Evolutionary conservation across 2,113 vertebrate species (phyloP), one percentile per base, ranked within the genome.

Genomic region (Elephas maximus): DNA sequence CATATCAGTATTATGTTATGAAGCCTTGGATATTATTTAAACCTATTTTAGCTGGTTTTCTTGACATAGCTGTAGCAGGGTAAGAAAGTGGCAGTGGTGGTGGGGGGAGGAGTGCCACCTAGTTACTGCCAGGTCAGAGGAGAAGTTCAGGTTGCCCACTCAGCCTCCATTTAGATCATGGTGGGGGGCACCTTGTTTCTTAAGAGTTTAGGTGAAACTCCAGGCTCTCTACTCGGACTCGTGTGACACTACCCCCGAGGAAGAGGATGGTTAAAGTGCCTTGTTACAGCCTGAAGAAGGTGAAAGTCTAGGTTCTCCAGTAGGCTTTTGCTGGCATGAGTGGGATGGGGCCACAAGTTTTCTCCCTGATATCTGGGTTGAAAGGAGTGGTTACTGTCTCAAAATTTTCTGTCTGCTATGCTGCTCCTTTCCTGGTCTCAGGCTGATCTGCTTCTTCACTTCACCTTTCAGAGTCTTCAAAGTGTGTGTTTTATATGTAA

Each of bases 371-470:
- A 74, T 92, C 69, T 92, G 79, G 63, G 23, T 79, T 6, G 5
- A 89, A 53, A 18, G 88, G 74, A 79, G 33, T 8, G 60, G 33
- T 87, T 93, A 90, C 44, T 87, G 33, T 63, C 86, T 87, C 76
- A 90, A 82, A 82, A 41, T 80, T 63, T 92, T 88, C 76, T 57
- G 8, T 77, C 84, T 84, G 21, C 45, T 77, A 23, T 33, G 23
- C 11, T 76, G 63, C 10, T 45, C 57, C 26, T 24, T 62, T 82
- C 18, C 45, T 94, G 57, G 11, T 76, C 45, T 77, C 48, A 48
- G 41, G 12, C 18, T 60, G 30, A 69, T 90, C 51, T 91, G 62
- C 21, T 37, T 84, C 44, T 95, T 53, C 18, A 77, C 30, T 87
- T 37, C 15, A 45, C n/a, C 30, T 83, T 85, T 83, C 28, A 79